These are phyloP conservation scores for Pachyrhynchus sulphureomaculatus DNA, from an alignment of 1,140 invertebrate genomes.

Conservation along the genomic window DNA sequence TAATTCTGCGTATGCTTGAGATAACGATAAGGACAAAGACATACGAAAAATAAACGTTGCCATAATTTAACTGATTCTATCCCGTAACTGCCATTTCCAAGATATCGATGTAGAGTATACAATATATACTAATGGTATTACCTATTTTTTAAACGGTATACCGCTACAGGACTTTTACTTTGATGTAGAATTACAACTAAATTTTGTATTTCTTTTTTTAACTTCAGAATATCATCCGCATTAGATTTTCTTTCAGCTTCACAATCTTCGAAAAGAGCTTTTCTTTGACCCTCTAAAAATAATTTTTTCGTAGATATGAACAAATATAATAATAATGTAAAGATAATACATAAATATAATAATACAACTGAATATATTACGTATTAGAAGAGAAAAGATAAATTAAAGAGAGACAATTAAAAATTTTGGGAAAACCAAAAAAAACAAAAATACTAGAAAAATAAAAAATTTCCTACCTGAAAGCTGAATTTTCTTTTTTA, in stretches of 20 bases:
- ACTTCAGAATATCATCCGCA: slow-evolving; percentile 63
- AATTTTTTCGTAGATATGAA: slow-evolving; percentile 2
- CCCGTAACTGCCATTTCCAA: no score
- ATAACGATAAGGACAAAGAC: no score
- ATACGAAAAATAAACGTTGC: no score
- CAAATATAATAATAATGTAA: no score
- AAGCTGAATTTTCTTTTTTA: slow-evolving; percentile 79
- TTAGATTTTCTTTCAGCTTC: slow-evolving; percentile 72
- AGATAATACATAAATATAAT: no score
- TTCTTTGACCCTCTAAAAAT: slow-evolving; percentile 75
- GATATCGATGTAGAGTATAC: no score
- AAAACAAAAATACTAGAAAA: background rate
- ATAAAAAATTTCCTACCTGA: slow-evolving; percentile 64
- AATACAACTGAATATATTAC: no score
- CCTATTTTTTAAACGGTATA: slow-evolving; percentile 31
- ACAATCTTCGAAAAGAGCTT: slow-evolving; percentile 76
- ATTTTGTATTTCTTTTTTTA: slow-evolving; percentile 74
- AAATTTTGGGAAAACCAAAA: background rate
- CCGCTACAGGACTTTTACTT: slow-evolving; percentile 56
- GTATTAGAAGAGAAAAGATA: no score
- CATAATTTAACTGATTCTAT: no score
- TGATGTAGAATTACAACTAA: slow-evolving; percentile 61
- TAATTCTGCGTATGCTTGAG: no score
- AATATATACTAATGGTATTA: no score
- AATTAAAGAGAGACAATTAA: background rate